Evolutionary conservation across 2,113 vertebrate species (phyloP), one percentile per base, ranked within the genome.

Genomic region (Cottus gobio): DNA sequence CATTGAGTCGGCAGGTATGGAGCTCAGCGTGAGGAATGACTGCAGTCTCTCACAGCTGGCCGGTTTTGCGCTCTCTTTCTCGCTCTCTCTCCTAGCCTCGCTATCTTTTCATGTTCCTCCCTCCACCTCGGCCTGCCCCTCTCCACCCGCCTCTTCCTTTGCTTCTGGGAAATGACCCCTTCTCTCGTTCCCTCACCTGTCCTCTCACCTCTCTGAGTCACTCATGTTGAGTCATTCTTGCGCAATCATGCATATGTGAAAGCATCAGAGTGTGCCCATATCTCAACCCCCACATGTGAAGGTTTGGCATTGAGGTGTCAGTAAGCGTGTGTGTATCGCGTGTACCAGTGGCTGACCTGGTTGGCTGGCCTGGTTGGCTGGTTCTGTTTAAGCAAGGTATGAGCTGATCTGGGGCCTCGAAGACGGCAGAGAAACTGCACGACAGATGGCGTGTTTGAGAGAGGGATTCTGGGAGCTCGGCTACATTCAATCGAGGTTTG

Each of bases 1-100:
- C 92, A 92, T 92, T 92, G 91, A 86, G 88, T 89, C 83, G 80
- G 82, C 87, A 92, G 93, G 91, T 92, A 92, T 72, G 84, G 69
- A 62, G 84, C 84, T 68, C 71, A 74, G 82, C 75, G 84, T 93
- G 91, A 93, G 64, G 73, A 85, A 94, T 93, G 91, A 91, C 89
- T 90, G 92, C 89, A 85, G 86, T 77, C 84, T 84, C 87, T 89
- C 90, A 79, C 87, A 93, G 82, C 70, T 88, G 80, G 69, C 71
- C 50, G 24, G 54, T 60, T 87, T 76, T 46, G 62, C 76, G 75
- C 64, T 69, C 77, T 54, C 66, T 26, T n/a, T 24, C 52, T 24
- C 52, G 16, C 64, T 66, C 77, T 63, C 71, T 42, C 34, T 76
- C 81, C 84, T 72, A 82, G 80, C 58, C 48, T 73, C 44, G 34